phyloP scores from a whole-genome alignment of 2,888 invertebrate species.

The Trichopria drosophilae region DNA sequence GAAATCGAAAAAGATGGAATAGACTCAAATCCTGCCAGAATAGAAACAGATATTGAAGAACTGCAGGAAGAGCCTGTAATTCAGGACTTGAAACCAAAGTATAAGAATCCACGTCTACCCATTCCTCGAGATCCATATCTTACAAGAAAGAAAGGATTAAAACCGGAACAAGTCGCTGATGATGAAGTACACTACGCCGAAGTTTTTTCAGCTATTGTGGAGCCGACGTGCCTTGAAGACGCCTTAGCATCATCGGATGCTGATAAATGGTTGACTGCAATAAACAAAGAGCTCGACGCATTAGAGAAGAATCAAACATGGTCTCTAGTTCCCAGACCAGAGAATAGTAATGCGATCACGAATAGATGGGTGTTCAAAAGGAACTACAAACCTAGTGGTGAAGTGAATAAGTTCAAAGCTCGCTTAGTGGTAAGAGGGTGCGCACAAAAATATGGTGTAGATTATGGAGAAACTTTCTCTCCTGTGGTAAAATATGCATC shows the following conservation, averaged over 20 bases:
- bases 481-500: conserved; percentile 28
- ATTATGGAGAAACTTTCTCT: conserved; percentile 28
- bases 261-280: conserved; percentile 23
- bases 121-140: background rate
- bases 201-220: no score
- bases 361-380: conserved; percentile 34
- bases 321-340: conserved; percentile 15
- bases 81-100: no score
- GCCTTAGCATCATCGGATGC: background rate
- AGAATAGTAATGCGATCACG: conserved; percentile 18
- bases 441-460: conserved; percentile 27
- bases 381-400: conserved; percentile 31
- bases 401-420: conserved; percentile 32
- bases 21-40: no score
- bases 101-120: no score
- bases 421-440: conserved; percentile 35
- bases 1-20: no score
- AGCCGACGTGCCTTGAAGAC: background rate
- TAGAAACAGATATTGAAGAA: no score
- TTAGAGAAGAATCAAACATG: conserved; percentile 29
- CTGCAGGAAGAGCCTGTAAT: no score
- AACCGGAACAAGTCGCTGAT: background rate
- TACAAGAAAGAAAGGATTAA: background rate
- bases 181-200: no score
- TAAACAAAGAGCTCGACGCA: conserved; percentile 20